These are phyloP conservation scores for Lasioglossum morio DNA, from an alignment of 2,888 invertebrate species.

Conservation along the genomic window DNA sequence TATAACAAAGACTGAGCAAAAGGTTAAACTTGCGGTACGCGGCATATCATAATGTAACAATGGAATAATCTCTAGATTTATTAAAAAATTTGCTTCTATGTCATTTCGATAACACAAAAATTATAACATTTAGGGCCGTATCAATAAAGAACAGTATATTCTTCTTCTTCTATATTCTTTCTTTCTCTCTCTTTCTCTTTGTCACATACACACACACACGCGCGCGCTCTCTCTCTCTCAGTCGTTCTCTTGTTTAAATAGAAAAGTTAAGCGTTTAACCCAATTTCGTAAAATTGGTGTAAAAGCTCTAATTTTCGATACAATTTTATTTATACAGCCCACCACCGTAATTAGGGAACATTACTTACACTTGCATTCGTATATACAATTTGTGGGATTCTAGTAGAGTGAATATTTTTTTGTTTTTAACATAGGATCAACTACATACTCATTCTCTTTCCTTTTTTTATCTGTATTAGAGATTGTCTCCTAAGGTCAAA, in stretches of 20 bases:
- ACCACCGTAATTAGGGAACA: conserved; percentile 54
- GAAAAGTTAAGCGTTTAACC: conserved; percentile 53
- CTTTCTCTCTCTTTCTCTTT: not conserved
- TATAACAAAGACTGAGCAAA: conserved; percentile 59
- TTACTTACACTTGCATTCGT: conserved; percentile 63
- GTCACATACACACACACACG: not conserved
- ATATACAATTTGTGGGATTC: conserved; percentile 62
- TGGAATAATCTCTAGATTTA: conserved; percentile 59
- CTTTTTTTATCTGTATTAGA: conserved; percentile 41
- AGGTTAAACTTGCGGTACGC: conserved; percentile 54
- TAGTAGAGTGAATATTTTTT: conserved; percentile 53
- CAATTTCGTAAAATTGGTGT: conserved; percentile 44
- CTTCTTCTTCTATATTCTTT: conserved; percentile 15
- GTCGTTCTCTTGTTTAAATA: conserved; percentile 12
- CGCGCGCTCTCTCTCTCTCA: not conserved
- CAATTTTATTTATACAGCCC: conserved; percentile 61
- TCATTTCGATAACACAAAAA: conserved; percentile 57
- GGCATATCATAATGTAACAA: conserved; percentile 60
- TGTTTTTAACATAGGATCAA: conserved; percentile 50
- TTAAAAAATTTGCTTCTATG: conserved; percentile 52
- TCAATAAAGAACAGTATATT: conserved; percentile 57
- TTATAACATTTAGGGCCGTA: conserved; percentile 59
- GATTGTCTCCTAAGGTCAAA: conserved; percentile 62
- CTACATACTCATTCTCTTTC: conserved; percentile 42
- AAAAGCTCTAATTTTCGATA: conserved; percentile 50